phyloP scores from a whole-genome alignment of 2,888 invertebrate species.

The Temnothorax ravouxi region DNA sequence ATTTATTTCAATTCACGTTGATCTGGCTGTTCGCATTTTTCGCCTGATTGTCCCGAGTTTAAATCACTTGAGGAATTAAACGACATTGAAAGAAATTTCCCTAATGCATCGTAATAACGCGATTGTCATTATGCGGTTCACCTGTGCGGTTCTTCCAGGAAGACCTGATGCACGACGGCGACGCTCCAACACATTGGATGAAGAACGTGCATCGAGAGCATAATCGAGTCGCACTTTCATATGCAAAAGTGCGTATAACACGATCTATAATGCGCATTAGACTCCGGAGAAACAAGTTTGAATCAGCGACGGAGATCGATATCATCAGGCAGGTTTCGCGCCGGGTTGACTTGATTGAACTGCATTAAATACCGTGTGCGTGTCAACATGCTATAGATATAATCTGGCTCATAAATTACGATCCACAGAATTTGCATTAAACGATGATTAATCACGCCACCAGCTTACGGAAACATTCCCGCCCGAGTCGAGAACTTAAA shows the following conservation, averaged over 20 bases:
- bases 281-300: conserved; percentile 25
- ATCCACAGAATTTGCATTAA: conserved; percentile 28
- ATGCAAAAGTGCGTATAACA: conserved; percentile 23
- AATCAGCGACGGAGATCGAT: conserved; percentile 60
- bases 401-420: conserved; percentile 47
- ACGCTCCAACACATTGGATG: too few species aligned
- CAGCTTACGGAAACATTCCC: not conserved
- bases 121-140: not conserved
- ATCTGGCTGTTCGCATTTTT: not conserved
- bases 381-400: conserved; percentile 67
- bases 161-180: not conserved
- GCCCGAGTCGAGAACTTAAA: not conserved
- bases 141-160: not conserved
- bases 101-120: conserved; percentile 28
- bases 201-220: not conserved
- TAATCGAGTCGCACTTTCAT: conserved; percentile 2
- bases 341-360: conserved; percentile 69
- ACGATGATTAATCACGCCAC: conserved; percentile 38
- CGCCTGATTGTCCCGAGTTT: not conserved
- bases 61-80: not conserved
- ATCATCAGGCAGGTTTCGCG: conserved; percentile 62
- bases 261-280: conserved; percentile 24
- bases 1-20: conserved; percentile 20
- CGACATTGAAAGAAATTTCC: conserved; percentile 28
- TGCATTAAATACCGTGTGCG: conserved; percentile 64